These are phyloP conservation scores for Furnarius figulus DNA, from an alignment of 2,113 vertebrate species.

Conservation along the genomic window DNA sequence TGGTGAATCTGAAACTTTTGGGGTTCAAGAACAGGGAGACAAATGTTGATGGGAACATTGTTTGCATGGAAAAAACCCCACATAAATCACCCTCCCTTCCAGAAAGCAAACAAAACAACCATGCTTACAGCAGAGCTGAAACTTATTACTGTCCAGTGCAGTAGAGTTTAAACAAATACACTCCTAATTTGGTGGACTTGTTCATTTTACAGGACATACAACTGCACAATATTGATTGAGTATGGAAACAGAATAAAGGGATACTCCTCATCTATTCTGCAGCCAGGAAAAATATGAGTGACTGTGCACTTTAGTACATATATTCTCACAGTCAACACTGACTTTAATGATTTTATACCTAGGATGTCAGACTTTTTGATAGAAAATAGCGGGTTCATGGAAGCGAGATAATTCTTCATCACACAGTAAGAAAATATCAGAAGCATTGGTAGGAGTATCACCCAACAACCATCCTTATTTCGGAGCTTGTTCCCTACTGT, in stretches of 20 bases:
- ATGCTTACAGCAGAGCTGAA: background rate
- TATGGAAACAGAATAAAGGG: background rate
- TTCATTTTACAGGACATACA: background rate
- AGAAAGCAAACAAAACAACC: background rate
- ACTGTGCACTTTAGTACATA: background rate
- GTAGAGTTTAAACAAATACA: background rate
- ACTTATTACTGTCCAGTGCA: background rate
- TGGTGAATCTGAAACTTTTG: background rate
- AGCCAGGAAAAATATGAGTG: background rate
- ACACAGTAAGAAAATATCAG: background rate
- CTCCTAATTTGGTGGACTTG: background rate
- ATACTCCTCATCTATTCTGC: background rate
- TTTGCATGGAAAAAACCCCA: too few species aligned
- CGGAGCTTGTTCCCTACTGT: background rate
- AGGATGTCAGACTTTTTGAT: background rate
- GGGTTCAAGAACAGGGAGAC: background rate
- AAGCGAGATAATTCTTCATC: background rate
- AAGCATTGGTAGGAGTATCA: background rate
- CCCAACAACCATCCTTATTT: background rate
- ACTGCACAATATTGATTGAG: background rate
- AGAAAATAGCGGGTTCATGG: background rate
- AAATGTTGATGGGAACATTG: accelerated
- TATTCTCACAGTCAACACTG: background rate
- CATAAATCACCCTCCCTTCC: background rate
- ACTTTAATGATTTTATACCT: background rate